Conservation (phyloP, 2,113 vertebrate species). For the Leucopsar rothschildi region DNA sequence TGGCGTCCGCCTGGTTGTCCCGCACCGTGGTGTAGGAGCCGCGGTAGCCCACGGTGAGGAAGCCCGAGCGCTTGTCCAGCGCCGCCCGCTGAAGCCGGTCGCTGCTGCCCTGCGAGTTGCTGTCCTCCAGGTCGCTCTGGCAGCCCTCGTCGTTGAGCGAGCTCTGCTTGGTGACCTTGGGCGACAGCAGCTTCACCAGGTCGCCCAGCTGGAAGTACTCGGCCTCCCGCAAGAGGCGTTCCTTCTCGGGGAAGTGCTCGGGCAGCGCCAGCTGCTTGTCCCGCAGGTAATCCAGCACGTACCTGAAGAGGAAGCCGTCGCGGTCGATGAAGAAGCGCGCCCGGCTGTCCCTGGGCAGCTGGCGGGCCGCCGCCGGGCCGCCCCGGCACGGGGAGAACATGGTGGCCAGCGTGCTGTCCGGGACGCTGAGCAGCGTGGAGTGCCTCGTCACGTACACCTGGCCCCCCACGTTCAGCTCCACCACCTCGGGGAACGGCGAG, state of each 20-base stretch:
- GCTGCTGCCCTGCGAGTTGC: conserved; percentile 79
- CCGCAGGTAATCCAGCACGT: conserved; percentile 86
- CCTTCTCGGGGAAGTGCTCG: conserved; percentile 88
- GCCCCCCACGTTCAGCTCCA: conserved; percentile 89
- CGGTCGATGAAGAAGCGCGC: conserved; percentile 90
- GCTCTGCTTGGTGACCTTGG: conserved; percentile 82
- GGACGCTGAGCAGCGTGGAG: conserved; percentile 84
- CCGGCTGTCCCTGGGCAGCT: conserved; percentile 85
- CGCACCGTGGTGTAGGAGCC: conserved; percentile 83
- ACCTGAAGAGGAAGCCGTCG: conserved; percentile 90
- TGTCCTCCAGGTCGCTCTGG: conserved; percentile 87
- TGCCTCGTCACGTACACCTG: conserved; percentile 89
- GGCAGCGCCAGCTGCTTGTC: conserved; percentile 87
- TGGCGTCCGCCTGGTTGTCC: conserved; percentile 84
- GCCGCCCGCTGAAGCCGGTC: conserved; percentile 69
- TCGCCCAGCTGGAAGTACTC: conserved; percentile 86
- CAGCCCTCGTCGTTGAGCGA: conserved; percentile 87
- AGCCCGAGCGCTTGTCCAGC: conserved; percentile 81
- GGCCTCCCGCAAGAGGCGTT: conserved; percentile 84
- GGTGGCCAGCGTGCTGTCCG: conserved; percentile 81
- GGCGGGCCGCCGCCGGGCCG: conserved; percentile 67
- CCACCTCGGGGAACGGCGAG: conserved; percentile 82
- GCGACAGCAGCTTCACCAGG: conserved; percentile 81
- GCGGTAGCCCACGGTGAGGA: conserved; percentile 86
- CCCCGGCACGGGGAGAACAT: conserved; percentile 80